These are phyloP conservation scores for Linnaemya tessellans DNA, from an alignment of 2,888 invertebrate species.

Conservation along the genomic window DNA sequence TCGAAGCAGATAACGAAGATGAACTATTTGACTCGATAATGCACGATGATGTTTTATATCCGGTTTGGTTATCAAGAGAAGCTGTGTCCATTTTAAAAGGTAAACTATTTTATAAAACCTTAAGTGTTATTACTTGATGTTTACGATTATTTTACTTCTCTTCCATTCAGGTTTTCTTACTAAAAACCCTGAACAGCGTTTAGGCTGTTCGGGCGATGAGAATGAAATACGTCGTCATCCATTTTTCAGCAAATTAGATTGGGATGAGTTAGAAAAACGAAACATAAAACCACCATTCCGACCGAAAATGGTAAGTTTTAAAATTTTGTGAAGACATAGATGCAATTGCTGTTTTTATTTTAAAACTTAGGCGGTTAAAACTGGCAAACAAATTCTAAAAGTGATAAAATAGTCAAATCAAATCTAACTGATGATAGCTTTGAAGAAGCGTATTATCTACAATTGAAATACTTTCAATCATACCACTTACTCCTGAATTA, in stretches of 20 bases:
- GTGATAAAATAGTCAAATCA: no score
- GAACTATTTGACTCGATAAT: constrained; percentile 99
- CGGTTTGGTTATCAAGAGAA: constrained; percentile 97
- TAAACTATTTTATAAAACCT: constrained; percentile 66
- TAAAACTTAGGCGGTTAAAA: no score
- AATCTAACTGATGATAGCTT: no score
- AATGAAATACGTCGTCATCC: constrained; percentile 93
- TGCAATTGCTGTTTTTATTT: no score
- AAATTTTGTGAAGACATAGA: not conserved
- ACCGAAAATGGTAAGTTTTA: constrained; percentile 94
- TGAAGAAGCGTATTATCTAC: no score
- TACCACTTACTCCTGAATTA: no score
- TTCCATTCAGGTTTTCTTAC: constrained; percentile 94
- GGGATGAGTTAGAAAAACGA: constrained; percentile 95
- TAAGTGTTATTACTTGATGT: not conserved
- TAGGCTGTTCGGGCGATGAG: constrained; percentile 91
- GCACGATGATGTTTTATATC: constrained; percentile 99
- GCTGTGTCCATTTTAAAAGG: constrained; percentile 95
- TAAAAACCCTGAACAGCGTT: constrained; percentile 95
- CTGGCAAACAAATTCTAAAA: no score
- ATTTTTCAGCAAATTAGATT: constrained; percentile 97
- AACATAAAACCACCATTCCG: constrained; percentile 98
- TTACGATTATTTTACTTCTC: constrained; percentile 85
- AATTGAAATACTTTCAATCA: no score
- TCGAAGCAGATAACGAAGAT: constrained; percentile 99